Percentiles rank a stretch among this genome's conserved stretches.
Evolutionary conservation across 2,797 vertebrate genomes (phyloP).

Genomic region (Sarcophilus harrisii): DNA sequence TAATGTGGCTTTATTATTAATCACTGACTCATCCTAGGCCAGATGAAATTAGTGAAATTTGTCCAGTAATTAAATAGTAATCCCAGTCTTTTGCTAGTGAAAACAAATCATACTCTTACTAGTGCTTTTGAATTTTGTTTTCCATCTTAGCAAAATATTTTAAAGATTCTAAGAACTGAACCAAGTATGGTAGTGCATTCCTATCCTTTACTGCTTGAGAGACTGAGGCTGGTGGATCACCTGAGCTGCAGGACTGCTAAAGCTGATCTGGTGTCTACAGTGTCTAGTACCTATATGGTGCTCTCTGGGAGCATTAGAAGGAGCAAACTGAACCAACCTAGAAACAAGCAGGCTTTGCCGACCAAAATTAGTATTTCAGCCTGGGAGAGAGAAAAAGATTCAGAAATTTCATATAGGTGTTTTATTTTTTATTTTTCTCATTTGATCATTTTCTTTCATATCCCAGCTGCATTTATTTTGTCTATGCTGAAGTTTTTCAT

Average conservation of each 20-base stretch:
- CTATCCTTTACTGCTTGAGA: not conserved
- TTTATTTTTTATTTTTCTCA: not conserved
- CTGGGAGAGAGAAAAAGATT: not conserved
- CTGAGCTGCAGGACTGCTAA: not conserved
- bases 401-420: not conserved
- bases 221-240: not conserved
- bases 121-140: not conserved
- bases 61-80: not conserved
- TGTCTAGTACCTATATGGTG: not conserved
- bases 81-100: not conserved
- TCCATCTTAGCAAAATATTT: not conserved
- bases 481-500: not conserved
- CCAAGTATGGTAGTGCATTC: not conserved
- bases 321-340: not conserved
- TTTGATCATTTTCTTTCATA: not conserved
- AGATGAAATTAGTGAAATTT: not conserved
- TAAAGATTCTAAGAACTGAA: not conserved
- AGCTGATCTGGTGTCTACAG: not conserved
- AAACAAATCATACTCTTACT: not conserved
- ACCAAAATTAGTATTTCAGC: not conserved
- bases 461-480: not conserved
- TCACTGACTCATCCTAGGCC: not conserved
- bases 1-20: not conserved
- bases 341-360: not conserved
- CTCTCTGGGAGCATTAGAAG: not conserved